Evolutionary conservation across 2,113 vertebrate genomes (phyloP).

Genomic region (Micromys minutus): DNA sequence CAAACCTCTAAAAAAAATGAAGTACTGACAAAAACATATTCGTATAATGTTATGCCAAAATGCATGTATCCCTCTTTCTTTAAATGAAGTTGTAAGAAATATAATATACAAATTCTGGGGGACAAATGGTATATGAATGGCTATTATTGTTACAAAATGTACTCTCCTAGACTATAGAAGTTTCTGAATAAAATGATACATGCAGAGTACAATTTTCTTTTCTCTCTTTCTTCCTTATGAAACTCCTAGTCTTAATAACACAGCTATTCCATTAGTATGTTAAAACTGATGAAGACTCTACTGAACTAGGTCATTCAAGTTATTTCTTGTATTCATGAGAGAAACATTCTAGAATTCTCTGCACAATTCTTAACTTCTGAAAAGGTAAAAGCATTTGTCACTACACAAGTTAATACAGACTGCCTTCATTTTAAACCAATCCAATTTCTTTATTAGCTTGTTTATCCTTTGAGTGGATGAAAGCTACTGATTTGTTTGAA

Average conservation of each 20-base stretch:
- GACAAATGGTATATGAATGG: too few relatives aligned
- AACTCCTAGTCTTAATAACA: background rate
- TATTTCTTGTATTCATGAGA: background rate
- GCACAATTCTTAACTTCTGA: background rate
- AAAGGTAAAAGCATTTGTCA: background rate
- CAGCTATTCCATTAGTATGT: background rate
- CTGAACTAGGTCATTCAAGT: conserved; percentile 9
- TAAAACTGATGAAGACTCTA: background rate
- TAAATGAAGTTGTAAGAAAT: too few relatives aligned
- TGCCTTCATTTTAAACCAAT: background rate
- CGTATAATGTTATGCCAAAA: too few relatives aligned
- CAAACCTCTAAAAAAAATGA: too few relatives aligned
- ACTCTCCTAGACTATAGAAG: background rate
- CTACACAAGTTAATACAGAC: background rate
- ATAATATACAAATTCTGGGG: too few relatives aligned
- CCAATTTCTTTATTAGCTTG: background rate
- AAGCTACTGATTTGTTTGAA: too few relatives aligned
- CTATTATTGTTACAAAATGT: too few relatives aligned
- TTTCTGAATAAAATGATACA: background rate
- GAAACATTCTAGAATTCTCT: background rate
- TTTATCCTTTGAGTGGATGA: too few relatives aligned
- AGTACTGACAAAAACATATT: too few relatives aligned
- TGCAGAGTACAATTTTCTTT: background rate
- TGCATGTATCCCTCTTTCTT: too few relatives aligned
- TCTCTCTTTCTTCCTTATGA: background rate